Base-by-base conservation (phyloP, 2,888 invertebrate genomes). In the Stictocephala bisonia region DNA sequence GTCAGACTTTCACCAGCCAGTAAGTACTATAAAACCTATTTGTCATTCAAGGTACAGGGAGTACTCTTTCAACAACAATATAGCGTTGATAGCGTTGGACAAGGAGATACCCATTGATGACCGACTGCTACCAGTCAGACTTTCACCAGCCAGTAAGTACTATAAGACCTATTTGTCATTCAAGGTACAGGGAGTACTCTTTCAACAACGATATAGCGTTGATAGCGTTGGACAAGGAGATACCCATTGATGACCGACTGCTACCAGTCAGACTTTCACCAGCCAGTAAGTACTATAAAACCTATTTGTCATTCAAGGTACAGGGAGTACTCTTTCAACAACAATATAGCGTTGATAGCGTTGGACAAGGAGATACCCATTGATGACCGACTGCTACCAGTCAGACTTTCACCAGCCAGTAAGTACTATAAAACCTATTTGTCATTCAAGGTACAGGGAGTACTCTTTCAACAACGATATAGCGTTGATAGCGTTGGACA, bases 201-300 rank as follows among this genome's bases (percentile, higher is more conserved):
- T 95, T 92, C 81, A 92, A 95, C 83, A 94, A 94, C 81, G 95
- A 95, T 80, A 93, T 95, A 74, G 94, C 94, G 0, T 84, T 95
- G 41, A 82, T 96, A 6, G 89, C 88, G 80, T 82, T 95, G 74
- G 88, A 89, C 73, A 84, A 88, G 69, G 83, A 85, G 11, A 86
- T 92, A 0, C 83, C 85, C 58, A 86, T 91, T 74, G 82, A 83
- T 41, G 83, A 70, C 1, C 75, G 77, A 72, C 76, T 94, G 73
- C 87, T 90, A 68, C 95, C 95, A 0, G 94, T 92, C 1, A 95
- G 95, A 81, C 84, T 96, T 78, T 92, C 95, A 0, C 85, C 87
- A 0, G 79, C 83, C 72, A 88, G 90, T 75, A 83, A 86, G 73
- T 76, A 26, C n/a, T n/a, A n/a, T n/a, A n/a, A n/a, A n/a, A n/a